Conservation (phyloP, 2,888 invertebrate species). For the Nowickia ferox region DNA sequence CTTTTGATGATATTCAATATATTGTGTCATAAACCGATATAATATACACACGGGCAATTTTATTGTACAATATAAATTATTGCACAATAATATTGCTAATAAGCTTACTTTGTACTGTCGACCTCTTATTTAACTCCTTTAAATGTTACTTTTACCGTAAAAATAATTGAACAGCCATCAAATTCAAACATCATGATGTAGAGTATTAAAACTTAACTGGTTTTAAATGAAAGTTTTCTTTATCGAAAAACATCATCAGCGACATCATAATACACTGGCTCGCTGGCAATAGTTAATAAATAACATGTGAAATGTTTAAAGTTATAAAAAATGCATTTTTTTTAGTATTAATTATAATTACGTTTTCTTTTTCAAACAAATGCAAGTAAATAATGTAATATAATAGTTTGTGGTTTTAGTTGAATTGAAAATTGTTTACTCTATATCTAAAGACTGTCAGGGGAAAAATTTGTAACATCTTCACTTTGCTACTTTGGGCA, state of each 20-base stretch:
- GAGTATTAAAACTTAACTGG: background rate
- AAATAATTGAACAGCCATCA: no score
- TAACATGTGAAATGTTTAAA: background rate
- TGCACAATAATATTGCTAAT: background rate
- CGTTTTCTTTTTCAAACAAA: no score
- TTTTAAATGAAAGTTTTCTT: constrained; percentile 24
- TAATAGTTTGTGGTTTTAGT: no score
- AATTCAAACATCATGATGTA: background rate
- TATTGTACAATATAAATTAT: background rate
- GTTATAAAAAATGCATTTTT: background rate
- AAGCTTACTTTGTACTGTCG: no score
- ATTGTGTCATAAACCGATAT: background rate
- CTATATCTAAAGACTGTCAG: no score
- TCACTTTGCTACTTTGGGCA: no score
- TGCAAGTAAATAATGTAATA: background rate
- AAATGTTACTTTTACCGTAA: no score
- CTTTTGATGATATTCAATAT: no score
- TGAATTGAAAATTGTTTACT: no score
- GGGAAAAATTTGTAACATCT: no score
- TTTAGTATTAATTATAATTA: no score
- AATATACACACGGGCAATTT: background rate
- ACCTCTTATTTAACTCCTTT: background rate
- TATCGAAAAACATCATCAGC: background rate
- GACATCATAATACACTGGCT: background rate
- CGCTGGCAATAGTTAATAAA: background rate